Base-by-base conservation (phyloP, 2,797 vertebrate species). In the Linurgus olivaceus region DNA sequence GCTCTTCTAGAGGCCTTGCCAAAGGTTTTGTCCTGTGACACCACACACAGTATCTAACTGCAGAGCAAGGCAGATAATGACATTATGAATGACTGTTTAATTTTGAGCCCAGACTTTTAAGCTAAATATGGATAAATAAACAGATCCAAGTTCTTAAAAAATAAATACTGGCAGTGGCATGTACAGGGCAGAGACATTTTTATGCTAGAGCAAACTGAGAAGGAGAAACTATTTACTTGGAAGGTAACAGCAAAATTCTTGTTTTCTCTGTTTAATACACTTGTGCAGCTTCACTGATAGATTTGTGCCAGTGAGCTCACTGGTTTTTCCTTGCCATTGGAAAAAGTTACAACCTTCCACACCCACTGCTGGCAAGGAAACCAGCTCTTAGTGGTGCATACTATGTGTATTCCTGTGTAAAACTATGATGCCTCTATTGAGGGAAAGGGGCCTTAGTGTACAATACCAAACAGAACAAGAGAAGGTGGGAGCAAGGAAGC, bases 21-120 rank as follows among this genome's bases (percentile, higher is more conserved):
- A 97, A 94, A 94, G 90, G 87, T 96, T 95, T 90, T 94, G 90
- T 96, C 91, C 94, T 97, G 52, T 96, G 94, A 94, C 90, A 94
- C 79, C 67, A 86, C 70, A 82, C 75, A 78, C 0, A 0, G 55
- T 51, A 93, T 88, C 66, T 95, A 82, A 85, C 72, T 84, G 47
- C 3, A 8, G 35, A 94, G 83, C 45, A 65, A 68, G 76, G 79
- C 87, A 95, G 86, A 96, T 96, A 95, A 94, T 84, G 89, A 92
- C 88, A 86, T 87, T 95, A 94, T 91, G 87, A 94, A 95, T 90
- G 63, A 73, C 73, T 94, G 59, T 92, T 93, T 94, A 93, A 96
- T 87, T 93, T 81, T 82, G 57, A 84, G 87, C 62, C 19, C 44
- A 75, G 77, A 83, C 67, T 86, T 94, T 94, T 84, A 93, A 94